Conservation (phyloP, 2,888 invertebrate genomes). For the Brachyptera risi region DNA sequence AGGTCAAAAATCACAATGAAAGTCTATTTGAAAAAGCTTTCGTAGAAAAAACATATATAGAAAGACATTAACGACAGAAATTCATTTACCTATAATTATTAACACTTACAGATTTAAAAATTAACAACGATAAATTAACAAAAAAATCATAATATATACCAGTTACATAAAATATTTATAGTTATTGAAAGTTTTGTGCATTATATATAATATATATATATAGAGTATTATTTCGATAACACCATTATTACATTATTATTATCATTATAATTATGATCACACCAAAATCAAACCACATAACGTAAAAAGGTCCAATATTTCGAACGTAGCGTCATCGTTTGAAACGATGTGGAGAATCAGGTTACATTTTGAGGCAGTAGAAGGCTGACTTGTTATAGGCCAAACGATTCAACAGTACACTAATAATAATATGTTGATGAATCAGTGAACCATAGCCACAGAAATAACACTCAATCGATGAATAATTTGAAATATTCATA, state of each 20-base stretch:
- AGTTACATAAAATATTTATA: slow-evolving; percentile 19
- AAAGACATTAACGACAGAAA: slow-evolving; percentile 25
- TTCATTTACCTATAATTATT: too few relatives aligned
- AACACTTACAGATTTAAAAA: slow-evolving; percentile 17
- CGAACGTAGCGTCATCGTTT: too few relatives aligned
- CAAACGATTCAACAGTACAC: background rate
- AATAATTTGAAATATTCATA: too few relatives aligned
- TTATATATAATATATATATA: too few relatives aligned
- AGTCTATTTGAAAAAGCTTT: slow-evolving; percentile 28
- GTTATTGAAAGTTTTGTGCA: slow-evolving; percentile 28
- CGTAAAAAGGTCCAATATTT: slow-evolving; percentile 13
- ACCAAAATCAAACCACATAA: slow-evolving; percentile 24
- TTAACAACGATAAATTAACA: slow-evolving; percentile 21
- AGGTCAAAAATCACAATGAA: slow-evolving; percentile 24
- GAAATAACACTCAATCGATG: too few relatives aligned
- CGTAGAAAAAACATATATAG: slow-evolving; percentile 30
- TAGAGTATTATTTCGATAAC: slow-evolving; percentile 25
- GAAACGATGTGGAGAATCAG: too few relatives aligned
- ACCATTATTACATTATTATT: slow-evolving; percentile 19
- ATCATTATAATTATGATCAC: slow-evolving; percentile 21
- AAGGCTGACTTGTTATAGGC: slow-evolving; percentile 25
- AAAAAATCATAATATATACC: slow-evolving; percentile 21
- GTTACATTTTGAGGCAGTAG: slow-evolving; percentile 25
- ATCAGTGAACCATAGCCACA: too few relatives aligned
- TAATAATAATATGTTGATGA: too few relatives aligned